Base-by-base conservation (phyloP, 1,140 invertebrate species). In the Wasmannia auropunctata region DNA sequence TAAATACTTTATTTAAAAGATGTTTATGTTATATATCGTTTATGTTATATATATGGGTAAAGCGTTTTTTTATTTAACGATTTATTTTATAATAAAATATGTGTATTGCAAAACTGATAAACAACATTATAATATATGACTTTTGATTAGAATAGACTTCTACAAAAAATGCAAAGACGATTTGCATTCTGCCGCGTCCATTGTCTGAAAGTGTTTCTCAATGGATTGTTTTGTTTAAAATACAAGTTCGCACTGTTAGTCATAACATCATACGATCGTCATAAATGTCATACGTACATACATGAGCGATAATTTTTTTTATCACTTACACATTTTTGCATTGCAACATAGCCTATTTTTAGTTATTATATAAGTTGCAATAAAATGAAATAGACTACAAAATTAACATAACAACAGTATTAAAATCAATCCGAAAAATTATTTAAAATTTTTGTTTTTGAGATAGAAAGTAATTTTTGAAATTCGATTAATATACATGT, bases 181-280 rank as follows among this genome's bases (percentile, higher is more conserved):
- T 87, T 85, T 91, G 88, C 70, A 54, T 72, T 76, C 49, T 86
- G 60, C 74, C 43, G 67, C 62, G 43, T 89, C 86, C 88, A 93
- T 92, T 92, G 92, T 93, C 87, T 86, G 88, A n/a, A 67, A 84
- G 89, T 90, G 89, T 92, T 92, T 89, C 76, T 80, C 86, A 77
- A 87, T 93, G 87, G 91, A 90, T 88, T 89, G 91, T 86, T n/a
- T n/a, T 92, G 91, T 93, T 91, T 92, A 90, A 72, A 86, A 65
- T 89, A 85, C 74, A 85, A 87, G 83, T 91, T 92, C 86, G 70
- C 63, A 74, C 51, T 77, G 79, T 92, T 87, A 92, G 90, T 93
- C 91, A 90, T 93, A 93, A 92, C 72, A 88, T 93, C 90, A 93
- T 91, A 90, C 85, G 89, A 92, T n/a, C 92, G 87, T 87, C 46